Percentiles rank a stretch among this genome's conserved stretches.
These are phyloP conservation scores for Neosilurus mollespiculum DNA, from an alignment of 2,797 vertebrate species.

Conservation along the genomic window DNA sequence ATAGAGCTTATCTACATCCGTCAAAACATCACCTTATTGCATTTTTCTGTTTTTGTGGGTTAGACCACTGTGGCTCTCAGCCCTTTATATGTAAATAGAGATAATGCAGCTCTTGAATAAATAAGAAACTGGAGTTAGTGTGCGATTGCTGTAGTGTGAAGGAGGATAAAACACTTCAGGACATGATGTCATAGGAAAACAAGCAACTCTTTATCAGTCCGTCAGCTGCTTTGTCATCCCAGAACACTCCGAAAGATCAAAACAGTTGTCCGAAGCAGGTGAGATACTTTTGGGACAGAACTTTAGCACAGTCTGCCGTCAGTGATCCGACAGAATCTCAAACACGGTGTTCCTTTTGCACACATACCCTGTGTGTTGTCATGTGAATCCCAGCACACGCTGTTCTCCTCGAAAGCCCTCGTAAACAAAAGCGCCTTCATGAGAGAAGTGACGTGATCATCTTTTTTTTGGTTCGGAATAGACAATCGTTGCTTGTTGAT, in stretches of 20 bases:
- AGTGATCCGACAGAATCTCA: neutral
- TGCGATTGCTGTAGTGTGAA: neutral
- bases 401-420: slow-evolving; percentile 47
- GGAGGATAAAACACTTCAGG: neutral
- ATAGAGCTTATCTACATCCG: too few species aligned
- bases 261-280: too few species aligned
- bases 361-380: slow-evolving; percentile 15
- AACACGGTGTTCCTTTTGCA: neutral
- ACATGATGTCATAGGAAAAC: neutral
- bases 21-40: too few species aligned
- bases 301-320: neutral
- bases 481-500: slow-evolving; percentile 60
- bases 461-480: slow-evolving; percentile 51
- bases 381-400: slow-evolving; percentile 45
- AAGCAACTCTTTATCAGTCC: neutral
- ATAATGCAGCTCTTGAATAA: neutral
- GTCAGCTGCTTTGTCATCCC: neutral
- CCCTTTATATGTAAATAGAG: too few species aligned
- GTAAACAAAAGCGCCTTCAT: slow-evolving; percentile 58
- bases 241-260: neutral
- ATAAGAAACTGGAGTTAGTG: neutral
- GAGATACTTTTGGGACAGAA: neutral
- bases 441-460: slow-evolving; percentile 64
- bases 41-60: too few species aligned
- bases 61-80: too few species aligned